Base-by-base conservation (phyloP, 2,888 invertebrate species). In the Meiosimyza platycephala region DNA sequence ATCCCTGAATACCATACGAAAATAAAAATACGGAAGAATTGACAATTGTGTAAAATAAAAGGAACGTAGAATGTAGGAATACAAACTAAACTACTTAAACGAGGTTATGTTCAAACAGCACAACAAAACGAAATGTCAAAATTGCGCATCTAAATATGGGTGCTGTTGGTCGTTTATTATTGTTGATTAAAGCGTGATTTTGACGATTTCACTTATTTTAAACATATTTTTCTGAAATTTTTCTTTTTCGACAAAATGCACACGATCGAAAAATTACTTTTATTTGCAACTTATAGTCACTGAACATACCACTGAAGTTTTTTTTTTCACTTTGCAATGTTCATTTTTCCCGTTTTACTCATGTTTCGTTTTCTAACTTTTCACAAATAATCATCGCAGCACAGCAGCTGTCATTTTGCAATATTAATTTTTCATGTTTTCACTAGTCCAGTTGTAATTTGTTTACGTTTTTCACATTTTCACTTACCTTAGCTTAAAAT, bases 401-500 rank as follows among this genome's bases (percentile, higher is more conserved):
- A 40, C 40, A 79, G 76, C 79, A 79, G 78, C 78, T 78, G 80
- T 78, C 78, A 77, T 75, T 78, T 76, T 75, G 66, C 75, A 79
- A 75, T 47, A 70, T 69, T 18, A 28, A 7, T 33, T 51, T 76
- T 71, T 72, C 48, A 22, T 66, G 63, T 63, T 54, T 54, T 65
- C 73, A 74, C 78, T 74, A 71, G 66, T 74, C 64, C 77, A 28
- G 50, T 66, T 62, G 13, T 47, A n/a, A 40, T 54, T 70, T 48
- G 55, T 22, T 40, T 15, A 50, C 16, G 18, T 48, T 57, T 62
- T 64, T 54, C 66, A 57, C 22, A 69, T 22, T 40, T 71, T 63
- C 54, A 60, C 73, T 81, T 80, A 81, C 81, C 81, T 81, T 81
- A 81, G 75, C 76, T 79, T 77, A 78, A 76, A 76, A 75, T 81